Evolutionary conservation across 2,113 vertebrate species (phyloP).

Genomic region (human): DNA sequence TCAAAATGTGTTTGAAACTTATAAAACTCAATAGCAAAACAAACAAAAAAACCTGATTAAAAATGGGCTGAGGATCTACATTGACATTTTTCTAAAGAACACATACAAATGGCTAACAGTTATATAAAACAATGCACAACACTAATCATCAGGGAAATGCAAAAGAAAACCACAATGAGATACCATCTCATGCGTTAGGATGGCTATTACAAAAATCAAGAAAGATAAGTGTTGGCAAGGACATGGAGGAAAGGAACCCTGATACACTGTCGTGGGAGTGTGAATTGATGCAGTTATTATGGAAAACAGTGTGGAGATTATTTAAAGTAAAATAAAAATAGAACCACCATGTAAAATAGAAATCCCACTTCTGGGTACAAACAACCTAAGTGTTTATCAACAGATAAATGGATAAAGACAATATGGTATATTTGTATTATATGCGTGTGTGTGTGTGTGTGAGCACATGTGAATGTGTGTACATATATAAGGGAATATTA

Average conservation of each 20-base stretch:
- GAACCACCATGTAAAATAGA: neutral
- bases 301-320: neutral
- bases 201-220: neutral
- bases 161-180: neutral
- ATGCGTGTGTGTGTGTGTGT: no score
- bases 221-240: neutral
- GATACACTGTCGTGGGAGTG: neutral
- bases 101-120: neutral
- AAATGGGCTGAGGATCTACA: neutral
- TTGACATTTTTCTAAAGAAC: neutral
- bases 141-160: neutral
- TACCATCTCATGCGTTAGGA: neutral
- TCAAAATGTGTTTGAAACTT: neutral
- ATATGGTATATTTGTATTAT: neutral
- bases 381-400: neutral
- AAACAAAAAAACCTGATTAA: neutral
- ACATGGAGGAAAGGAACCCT: neutral
- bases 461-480: accelerated
- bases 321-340: neutral
- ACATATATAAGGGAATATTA: neutral
- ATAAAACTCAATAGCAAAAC: neutral
- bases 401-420: neutral
- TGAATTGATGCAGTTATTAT: neutral
- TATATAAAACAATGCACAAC: neutral
- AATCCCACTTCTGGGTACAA: neutral